Evolutionary conservation across 2,797 vertebrate species (phyloP), one percentile per base, ranked within the genome.

Genomic region (Halcyon smyrnensis): DNA sequence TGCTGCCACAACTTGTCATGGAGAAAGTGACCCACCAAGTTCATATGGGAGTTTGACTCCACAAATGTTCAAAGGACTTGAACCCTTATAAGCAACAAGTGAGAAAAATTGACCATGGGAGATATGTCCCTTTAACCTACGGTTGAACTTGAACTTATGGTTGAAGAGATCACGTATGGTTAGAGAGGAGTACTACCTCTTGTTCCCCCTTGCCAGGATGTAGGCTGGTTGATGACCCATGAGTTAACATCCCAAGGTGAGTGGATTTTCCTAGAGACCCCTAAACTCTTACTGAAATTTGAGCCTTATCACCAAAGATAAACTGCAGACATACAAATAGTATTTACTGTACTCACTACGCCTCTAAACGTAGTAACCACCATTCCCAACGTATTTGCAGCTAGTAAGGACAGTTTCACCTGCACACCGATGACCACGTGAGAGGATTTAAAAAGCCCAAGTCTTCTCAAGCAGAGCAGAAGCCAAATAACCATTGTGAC

Each of bases 201-300:
- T 70, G 16, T 27, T 19, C 6, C 34, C 24, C 76, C 23, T 27
- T 73, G n/a, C 43, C 28, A 67, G 23, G 15, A 63, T 2, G 14
- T 1, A 65, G 46, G 18, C 7, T 43, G 43, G 11, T 12, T 34
- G 18, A 36, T 0, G 1, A 84, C 21, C 23, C 77, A 43, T 1
- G 6, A 67, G 37, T 25, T 50, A 11, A 30, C 3, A 1, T 21
- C 46, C 30, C 27, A 62, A 28, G 18, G 11, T 17, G 15, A 83
- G 10, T 8, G 13, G 20, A 23, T 28, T 15, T 63, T 28, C 54
- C 4, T 4, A 12, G 14, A 74, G 3, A 60, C 32, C 15, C 36
- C 57, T 21, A 6, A 0, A n/a, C 0, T 4, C 15, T 46, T 46
- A 32, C 14, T 62, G 30, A 25, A 19, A n/a, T 28, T 23, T 45